These are phyloP conservation scores for Penaeus indicus DNA, from an alignment of 1,140 invertebrate genomes.

Conservation along the genomic window DNA sequence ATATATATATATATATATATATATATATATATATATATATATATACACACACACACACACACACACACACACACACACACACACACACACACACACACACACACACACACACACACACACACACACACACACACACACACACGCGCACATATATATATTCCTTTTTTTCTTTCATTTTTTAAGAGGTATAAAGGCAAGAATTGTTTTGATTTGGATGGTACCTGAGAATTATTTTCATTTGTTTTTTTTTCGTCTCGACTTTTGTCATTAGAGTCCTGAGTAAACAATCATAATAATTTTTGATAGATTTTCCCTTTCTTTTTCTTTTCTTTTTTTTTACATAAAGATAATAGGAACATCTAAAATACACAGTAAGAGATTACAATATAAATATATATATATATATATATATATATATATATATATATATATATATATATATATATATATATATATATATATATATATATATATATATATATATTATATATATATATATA, in stretches of 20 bases:
- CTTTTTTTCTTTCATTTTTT: no score
- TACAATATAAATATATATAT: neutral
- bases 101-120: no score
- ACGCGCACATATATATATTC: neutral
- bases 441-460: conserved; percentile 14
- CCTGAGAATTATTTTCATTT: neutral
- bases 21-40: conserved; percentile 13
- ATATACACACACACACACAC: neutral
- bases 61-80: no score
- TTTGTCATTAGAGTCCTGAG: no score
- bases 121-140: no score
- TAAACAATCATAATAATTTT: no score
- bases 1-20: conserved; percentile 6
- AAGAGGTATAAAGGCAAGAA: neutral
- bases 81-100: no score
- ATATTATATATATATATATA: conserved; percentile 4
- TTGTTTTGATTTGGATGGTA: neutral
- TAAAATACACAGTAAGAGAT: neutral
- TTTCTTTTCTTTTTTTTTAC: no score
- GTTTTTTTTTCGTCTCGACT: no score
- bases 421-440: conserved; percentile 14
- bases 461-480: conserved; percentile 14
- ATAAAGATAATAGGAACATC: neutral
- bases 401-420: conserved; percentile 14
- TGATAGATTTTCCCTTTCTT: no score